Percentiles rank a stretch among this genome's conserved stretches.
phyloP scores from a whole-genome alignment of 2,888 invertebrate species.

The Brachypalpus laphriformis region DNA sequence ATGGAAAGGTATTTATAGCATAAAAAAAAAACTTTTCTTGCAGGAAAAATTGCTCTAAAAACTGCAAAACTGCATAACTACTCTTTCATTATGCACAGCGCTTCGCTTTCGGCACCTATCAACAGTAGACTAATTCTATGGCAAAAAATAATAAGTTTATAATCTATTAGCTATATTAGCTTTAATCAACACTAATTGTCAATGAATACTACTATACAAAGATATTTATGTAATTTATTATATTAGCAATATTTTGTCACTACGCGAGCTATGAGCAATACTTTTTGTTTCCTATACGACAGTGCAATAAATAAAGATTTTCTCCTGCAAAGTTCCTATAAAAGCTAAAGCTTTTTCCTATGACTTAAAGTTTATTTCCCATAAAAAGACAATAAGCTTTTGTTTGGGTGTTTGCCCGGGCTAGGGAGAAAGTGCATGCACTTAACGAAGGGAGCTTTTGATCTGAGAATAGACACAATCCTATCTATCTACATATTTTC shows the following conservation, averaged over 20 bases:
- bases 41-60: conserved; percentile 68
- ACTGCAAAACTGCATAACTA: conserved; percentile 1
- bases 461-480: neutral
- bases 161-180: conserved; percentile 58
- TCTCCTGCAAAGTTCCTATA: conserved; percentile 52
- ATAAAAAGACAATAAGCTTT: neutral
- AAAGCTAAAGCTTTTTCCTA: neutral
- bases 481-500: too few species aligned
- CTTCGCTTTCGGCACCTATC: conserved; percentile 63
- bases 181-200: conserved; percentile 4
- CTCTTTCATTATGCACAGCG: conserved; percentile 47
- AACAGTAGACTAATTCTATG: conserved; percentile 16
- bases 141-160: conserved; percentile 21
- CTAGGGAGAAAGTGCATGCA: neutral
- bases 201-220: neutral
- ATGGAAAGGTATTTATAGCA: neutral
- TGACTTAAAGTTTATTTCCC: neutral
- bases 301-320: conserved; percentile 35
- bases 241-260: neutral
- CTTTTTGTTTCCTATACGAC: conserved; percentile 10
- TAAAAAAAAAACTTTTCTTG: conserved; percentile 30
- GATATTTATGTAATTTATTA: neutral
- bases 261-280: neutral
- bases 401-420: neutral
- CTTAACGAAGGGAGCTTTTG: neutral